These are phyloP conservation scores for Polypedilum pembai DNA, from an alignment of 1,140 invertebrate genomes.

Conservation along the genomic window DNA sequence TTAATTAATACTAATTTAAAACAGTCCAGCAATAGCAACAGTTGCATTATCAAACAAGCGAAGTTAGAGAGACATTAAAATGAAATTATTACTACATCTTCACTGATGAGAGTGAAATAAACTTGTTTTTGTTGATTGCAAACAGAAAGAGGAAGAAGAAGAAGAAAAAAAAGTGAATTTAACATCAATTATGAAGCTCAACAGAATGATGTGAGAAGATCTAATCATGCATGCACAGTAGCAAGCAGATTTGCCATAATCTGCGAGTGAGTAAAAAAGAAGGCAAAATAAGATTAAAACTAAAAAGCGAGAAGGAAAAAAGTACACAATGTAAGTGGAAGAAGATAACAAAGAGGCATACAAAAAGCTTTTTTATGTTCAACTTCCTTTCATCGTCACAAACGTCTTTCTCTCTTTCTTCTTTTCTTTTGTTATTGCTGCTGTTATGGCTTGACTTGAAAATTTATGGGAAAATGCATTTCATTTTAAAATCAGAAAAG, in stretches of 20 bases:
- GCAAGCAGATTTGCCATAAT: neutral
- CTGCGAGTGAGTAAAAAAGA: no score
- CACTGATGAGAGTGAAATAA: no score
- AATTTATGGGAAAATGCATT: constrained; percentile 21
- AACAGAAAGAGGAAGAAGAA: no score
- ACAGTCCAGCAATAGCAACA: no score
- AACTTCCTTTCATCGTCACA: neutral
- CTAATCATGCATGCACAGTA: constrained; percentile 17
- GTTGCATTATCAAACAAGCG: no score
- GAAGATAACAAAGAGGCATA: neutral
- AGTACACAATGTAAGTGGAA: neutral
- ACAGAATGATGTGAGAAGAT: neutral
- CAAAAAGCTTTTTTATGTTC: constrained; percentile 28
- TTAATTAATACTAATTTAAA: no score
- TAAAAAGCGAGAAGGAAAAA: neutral
- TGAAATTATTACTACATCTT: no score
- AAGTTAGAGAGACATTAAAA: no score
- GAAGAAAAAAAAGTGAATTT: neutral
- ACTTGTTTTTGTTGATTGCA: no score
- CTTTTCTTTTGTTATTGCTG: neutral
- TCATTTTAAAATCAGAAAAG: neutral
- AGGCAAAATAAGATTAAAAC: no score
- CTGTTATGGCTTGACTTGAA: neutral
- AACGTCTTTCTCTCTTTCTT: neutral
- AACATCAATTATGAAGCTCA: constrained; percentile 17